Percentiles rank a stretch among this genome's conserved stretches.
These are phyloP conservation scores for Echiichthys vipera DNA, from an alignment of 2,797 vertebrate species.

Conservation along the genomic window DNA sequence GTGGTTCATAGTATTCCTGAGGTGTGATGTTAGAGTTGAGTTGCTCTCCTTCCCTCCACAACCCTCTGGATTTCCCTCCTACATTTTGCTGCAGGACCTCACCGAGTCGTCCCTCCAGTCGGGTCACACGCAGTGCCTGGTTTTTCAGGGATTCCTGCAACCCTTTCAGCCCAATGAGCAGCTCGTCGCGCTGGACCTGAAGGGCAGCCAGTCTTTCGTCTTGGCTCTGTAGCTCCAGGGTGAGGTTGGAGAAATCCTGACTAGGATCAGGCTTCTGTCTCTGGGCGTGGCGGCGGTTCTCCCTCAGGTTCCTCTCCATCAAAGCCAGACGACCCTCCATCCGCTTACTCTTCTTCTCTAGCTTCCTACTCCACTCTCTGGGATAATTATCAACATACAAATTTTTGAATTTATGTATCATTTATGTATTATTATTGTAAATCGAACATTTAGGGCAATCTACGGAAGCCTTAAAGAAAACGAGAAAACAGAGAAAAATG, in stretches of 20 bases:
- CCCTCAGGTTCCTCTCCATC: slow-evolving; percentile 65
- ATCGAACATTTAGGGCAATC: neutral
- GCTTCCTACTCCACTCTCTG: slow-evolving; percentile 73
- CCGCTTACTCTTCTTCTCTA: slow-evolving; percentile 71
- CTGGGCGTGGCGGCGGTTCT: slow-evolving; percentile 34
- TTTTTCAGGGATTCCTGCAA: slow-evolving; percentile 58
- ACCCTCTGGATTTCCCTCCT: slow-evolving; percentile 9
- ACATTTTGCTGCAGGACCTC: slow-evolving; percentile 23
- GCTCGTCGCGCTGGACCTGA: slow-evolving; percentile 54
- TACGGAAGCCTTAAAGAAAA: too few relatives aligned
- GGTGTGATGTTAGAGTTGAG: slow-evolving; percentile 7
- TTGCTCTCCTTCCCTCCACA: neutral
- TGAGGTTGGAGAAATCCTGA: slow-evolving; percentile 62
- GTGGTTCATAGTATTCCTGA: slow-evolving; percentile 36
- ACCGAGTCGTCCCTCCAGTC: slow-evolving; percentile 58
- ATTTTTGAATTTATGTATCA: neutral
- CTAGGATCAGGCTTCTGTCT: slow-evolving; percentile 53
- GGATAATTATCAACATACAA: neutral
- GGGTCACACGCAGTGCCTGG: slow-evolving; percentile 64
- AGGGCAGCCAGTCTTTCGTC: slow-evolving; percentile 60
- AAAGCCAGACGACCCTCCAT: slow-evolving; percentile 70
- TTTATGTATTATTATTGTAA: neutral
- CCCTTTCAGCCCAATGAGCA: slow-evolving; percentile 49
- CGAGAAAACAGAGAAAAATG: too few relatives aligned
- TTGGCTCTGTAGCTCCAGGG: slow-evolving; percentile 63